Base-by-base conservation (phyloP, 2,888 invertebrate genomes). In the Hirtodrosophila trivittata region DNA sequence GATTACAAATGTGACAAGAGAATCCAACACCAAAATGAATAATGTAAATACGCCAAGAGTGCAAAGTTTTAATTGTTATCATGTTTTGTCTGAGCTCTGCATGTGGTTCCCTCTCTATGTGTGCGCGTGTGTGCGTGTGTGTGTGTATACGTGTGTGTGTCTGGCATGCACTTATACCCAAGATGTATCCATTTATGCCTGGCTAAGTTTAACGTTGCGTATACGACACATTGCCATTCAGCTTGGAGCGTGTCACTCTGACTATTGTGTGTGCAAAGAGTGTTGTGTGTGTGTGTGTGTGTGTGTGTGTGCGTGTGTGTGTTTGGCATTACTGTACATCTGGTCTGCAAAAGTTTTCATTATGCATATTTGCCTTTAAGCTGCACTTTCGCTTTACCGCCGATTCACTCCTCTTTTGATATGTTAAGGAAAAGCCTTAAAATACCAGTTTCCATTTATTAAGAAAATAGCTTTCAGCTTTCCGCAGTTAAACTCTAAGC, bases 1-100 rank as follows among this genome's bases (percentile, higher is more conserved):
- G 54, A 64, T 66, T 74, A 67, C 67, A 58, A 81, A 81, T 85
- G 80, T 85, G 87, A 81, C 80, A 81, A 69, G 87, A 66, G 74
- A 70, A 85, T 77, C 86, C 78, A 86, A 77, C 83, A 77, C 45
- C 75, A 67, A 81, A 86, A 80, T 86, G 87, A 80, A 80, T 78
- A 78, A 78, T 78, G 78, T 84, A 86, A 84, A 86, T 81, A 85
- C 87, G 84, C 78, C 87, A 82, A 82, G 86, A 82, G 81, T 82
- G 75, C 81, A 87, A 82, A 82, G 83, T 82, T 82, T 82, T 82
- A 82, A 82, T 82, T 82, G 81, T 82, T 82, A 87, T 87, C 86
- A 82, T 87, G 86, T 80, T 80, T 80, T 80, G 85, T 78, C 77
- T 86, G 68, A 67, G 33, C 32, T 12, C 35, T 32, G 30, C 30